Percentiles rank a stretch among this genome's conserved stretches.
These are phyloP conservation scores for Caenorhabditis sp. DNA, from an alignment of 2,888 invertebrate genomes.

Conservation along the genomic window DNA sequence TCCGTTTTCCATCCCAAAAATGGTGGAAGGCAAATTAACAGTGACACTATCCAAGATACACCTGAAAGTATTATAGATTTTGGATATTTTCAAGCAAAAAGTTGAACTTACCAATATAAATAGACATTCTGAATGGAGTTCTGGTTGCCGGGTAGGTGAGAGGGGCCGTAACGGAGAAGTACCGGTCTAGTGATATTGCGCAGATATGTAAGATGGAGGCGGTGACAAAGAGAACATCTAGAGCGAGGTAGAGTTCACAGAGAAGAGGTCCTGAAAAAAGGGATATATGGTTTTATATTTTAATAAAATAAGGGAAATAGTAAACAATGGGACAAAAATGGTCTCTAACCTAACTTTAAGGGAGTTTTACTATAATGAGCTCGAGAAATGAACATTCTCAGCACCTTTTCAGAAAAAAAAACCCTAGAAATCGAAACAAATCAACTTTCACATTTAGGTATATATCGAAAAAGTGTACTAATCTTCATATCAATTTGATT, in stretches of 20 bases:
- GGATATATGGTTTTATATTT: not conserved
- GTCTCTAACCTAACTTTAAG: too few species aligned
- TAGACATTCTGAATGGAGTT: conserved; percentile 64
- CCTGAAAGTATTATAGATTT: too few species aligned
- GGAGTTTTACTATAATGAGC: too few species aligned
- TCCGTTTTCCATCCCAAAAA: conserved; percentile 69
- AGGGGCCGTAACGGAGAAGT: conserved; percentile 69
- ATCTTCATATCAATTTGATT: too few species aligned
- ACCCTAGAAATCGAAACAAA: too few species aligned
- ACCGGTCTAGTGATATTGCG: conserved; percentile 69
- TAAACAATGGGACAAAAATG: too few species aligned
- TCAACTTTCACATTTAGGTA: too few species aligned
- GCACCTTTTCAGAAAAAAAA: too few species aligned
- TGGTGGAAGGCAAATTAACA: conserved; percentile 69
- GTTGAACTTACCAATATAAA: conserved; percentile 62
- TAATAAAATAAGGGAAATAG: not conserved
- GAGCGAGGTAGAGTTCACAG: conserved; percentile 74
- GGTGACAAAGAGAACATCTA: conserved; percentile 74
- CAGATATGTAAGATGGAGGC: conserved; percentile 74
- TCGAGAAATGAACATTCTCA: too few species aligned
- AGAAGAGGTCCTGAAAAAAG: conserved; percentile 70
- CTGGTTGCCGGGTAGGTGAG: conserved; percentile 67
- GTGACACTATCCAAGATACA: conserved; percentile 68
- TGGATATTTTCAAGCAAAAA: too few species aligned
- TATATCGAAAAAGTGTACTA: too few species aligned